Evolutionary conservation across 2,797 vertebrate species (phyloP).

Genomic region (Anisognathus igniventris): DNA sequence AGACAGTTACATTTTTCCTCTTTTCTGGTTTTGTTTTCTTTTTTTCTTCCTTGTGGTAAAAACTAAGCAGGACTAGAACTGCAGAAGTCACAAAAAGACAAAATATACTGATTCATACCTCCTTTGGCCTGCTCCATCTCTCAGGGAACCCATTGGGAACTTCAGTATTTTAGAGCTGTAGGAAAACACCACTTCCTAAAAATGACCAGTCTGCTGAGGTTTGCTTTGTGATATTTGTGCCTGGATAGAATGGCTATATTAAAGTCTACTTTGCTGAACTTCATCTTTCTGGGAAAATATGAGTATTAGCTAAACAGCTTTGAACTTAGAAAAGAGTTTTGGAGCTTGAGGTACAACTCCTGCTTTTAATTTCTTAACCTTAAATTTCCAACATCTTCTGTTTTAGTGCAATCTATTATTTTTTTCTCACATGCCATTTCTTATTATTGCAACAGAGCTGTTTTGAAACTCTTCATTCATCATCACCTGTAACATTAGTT

Average conservation of each 20-base stretch:
- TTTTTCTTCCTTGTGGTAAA: not conserved
- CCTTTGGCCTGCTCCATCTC: not conserved
- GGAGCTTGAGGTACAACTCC: not conserved
- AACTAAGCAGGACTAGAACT: not conserved
- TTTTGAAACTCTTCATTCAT: not conserved
- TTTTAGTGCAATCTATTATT: not conserved
- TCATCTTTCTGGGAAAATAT: not conserved
- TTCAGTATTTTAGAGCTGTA: not conserved
- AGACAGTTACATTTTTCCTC: not conserved
- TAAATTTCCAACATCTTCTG: not conserved
- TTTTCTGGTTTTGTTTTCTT: not conserved
- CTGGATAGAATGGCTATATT: not conserved
- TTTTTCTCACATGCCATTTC: not conserved
- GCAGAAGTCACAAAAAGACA: not conserved
- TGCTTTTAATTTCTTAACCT: not conserved
- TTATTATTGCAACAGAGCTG: not conserved
- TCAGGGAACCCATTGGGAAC: not conserved
- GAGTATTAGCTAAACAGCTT: not conserved
- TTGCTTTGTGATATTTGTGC: not conserved
- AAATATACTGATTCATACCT: not conserved
- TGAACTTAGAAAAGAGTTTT: not conserved
- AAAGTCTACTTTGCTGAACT: not conserved
- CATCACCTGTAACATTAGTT: not conserved
- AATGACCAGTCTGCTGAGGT: not conserved
- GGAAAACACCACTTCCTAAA: not conserved